These are phyloP conservation scores for Nycteola revayana DNA, from an alignment of 2,888 invertebrate species.

Conservation along the genomic window DNA sequence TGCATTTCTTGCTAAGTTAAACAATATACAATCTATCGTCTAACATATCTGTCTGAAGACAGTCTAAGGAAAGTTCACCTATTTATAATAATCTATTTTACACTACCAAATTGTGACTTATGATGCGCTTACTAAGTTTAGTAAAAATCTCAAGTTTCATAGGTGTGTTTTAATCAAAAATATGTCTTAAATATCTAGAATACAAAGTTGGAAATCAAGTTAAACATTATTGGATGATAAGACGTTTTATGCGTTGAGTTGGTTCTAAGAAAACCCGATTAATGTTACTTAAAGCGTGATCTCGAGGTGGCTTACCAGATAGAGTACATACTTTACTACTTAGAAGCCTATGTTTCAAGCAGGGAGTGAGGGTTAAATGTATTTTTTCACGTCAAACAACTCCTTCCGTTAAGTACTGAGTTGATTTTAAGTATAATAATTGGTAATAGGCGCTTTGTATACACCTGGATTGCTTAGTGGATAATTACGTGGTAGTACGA, in stretches of 20 bases:
- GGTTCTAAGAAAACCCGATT: constrained; percentile 59
- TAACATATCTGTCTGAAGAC: no score
- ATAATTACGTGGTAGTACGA: no score
- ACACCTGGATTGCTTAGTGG: no score
- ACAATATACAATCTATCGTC: neutral
- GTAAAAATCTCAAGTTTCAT: constrained; percentile 27
- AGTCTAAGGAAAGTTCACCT: constrained; percentile 11
- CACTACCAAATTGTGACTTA: constrained; percentile 34
- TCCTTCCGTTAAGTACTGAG: constrained; percentile 22
- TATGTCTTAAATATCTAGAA: no score
- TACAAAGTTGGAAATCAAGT: neutral
- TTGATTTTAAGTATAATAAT: neutral
- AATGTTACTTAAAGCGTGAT: constrained; percentile 78
- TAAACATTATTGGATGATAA: neutral
- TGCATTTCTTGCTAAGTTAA: neutral
- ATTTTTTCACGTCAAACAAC: constrained; percentile 41
- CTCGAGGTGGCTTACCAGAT: constrained; percentile 61
- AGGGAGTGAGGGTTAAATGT: constrained; percentile 41
- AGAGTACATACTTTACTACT: constrained; percentile 77
- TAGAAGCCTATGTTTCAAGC: constrained; percentile 65
- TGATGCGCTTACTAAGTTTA: constrained; percentile 23
- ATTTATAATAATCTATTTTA: constrained; percentile 34
- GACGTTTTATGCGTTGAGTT: constrained; percentile 22
- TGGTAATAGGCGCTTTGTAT: no score
- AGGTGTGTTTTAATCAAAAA: neutral